phyloP scores from a whole-genome alignment of 2,888 invertebrate genomes.

The Pterostichus niger region DNA sequence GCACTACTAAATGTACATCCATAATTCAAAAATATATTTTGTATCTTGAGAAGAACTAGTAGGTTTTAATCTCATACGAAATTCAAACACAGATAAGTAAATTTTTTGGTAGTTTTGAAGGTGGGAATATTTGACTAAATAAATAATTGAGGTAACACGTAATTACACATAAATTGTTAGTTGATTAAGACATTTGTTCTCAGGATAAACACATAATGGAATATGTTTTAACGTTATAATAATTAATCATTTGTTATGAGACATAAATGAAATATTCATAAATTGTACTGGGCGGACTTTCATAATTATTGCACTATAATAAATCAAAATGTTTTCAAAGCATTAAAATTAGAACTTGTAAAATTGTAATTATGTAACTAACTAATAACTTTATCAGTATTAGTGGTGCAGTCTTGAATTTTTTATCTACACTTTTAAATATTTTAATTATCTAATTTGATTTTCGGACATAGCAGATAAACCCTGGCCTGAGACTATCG shows the following conservation, averaged over 20 bases:
- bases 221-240: background rate
- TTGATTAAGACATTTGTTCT: background rate
- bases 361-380: no score
- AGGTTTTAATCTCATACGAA: background rate
- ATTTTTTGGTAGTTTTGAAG: slow-evolving; percentile 1
- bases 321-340: background rate
- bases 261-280: slow-evolving; percentile 11
- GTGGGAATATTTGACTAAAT: slow-evolving; percentile 30
- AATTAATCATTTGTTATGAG: background rate
- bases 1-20: slow-evolving; percentile 47
- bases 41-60: background rate
- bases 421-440: no score
- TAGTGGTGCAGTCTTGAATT: no score
- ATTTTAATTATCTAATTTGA: no score
- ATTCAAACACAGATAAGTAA: background rate
- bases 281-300: slow-evolving; percentile 39
- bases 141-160: slow-evolving; percentile 45
- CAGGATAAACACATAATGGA: background rate
- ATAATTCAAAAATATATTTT: slow-evolving; percentile 49
- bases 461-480: no score
- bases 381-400: no score
- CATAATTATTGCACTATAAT: slow-evolving; percentile 2
- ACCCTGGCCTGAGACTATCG: no score
- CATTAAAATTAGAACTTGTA: no score
- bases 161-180: slow-evolving; percentile 23